Evolutionary conservation across 2,113 vertebrate genomes (phyloP), one percentile per base, ranked within the genome.

Genomic region (Ifrita kowaldi): DNA sequence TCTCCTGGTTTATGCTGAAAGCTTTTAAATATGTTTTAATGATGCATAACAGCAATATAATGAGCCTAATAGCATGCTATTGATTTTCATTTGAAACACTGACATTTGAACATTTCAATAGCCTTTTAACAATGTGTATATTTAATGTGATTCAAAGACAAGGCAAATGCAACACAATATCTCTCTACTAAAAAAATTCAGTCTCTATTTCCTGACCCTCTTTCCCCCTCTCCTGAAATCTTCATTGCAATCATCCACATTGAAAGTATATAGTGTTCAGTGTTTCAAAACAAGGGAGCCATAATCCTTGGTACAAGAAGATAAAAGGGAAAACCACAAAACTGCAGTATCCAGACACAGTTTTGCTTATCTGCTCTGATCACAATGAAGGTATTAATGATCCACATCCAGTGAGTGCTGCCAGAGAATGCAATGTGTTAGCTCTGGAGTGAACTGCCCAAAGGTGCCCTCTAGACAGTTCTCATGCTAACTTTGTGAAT

Each of bases 81-180:
- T 97, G 97, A 97, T 96, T 97, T 96, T 96, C 73, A 53, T 93
- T 83, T 96, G 87, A 91, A 96, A 94, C 79, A 78, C 46, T 70
- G 76, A 63, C 90, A 91, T 93, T 88, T 91, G 52, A 96, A 94
- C 70, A 87, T 91, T 93, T 80, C 90, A 79, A 49, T 81, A 89
- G 68, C 76, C 95, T 94, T 96, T 96, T 92, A 96, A 35, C 63
- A 42, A 47, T 57, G 91, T 93, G 74, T 93, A 95, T 96, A 91
- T 96, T 96, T 96, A 95, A 96, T 93, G 91, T 57, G 85, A 56
- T 93, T 89, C 55, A 77, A 87, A 88, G 68, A 74, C 68, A 75
- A 93, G 70, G 37, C 56, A 89, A 91, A 70, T 78, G 84, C 75
- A 95, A 74, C 9, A 35, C 44, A 74, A 6, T 92, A 52, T 62